Conservation (phyloP, 2,797 vertebrate species). For the Danio albolineatus region DNA sequence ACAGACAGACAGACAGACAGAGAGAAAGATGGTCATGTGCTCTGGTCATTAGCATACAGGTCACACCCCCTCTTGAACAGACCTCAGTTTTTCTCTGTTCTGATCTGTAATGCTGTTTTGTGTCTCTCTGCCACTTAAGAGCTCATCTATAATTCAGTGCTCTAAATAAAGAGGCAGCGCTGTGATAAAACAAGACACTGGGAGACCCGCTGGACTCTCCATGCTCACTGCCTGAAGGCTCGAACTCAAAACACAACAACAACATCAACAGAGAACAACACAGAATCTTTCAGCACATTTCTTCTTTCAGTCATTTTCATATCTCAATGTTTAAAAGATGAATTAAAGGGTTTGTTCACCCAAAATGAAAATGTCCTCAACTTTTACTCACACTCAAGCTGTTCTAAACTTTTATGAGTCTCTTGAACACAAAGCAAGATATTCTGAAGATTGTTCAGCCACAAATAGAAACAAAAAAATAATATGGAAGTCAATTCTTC, state of each 20-base stretch:
- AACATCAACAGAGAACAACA: background rate
- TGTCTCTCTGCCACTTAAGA: constrained; percentile 60
- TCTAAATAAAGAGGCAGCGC: constrained; percentile 70
- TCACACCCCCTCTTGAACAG: constrained; percentile 45
- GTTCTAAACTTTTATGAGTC: too few relatives aligned
- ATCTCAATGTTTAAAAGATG: too few relatives aligned
- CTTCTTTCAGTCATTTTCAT: background rate
- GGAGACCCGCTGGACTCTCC: constrained; percentile 35
- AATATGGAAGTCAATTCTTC: too few relatives aligned
- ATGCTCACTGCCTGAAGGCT: constrained; percentile 57
- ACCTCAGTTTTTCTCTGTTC: constrained; percentile 50
- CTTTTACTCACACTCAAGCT: too few relatives aligned
- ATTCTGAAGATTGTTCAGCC: too few relatives aligned
- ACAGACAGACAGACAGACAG: too few relatives aligned
- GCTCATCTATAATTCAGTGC: constrained; percentile 72
- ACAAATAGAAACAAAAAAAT: too few relatives aligned
- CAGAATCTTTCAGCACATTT: background rate
- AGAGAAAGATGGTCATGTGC: too few relatives aligned
- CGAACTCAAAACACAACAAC: constrained; percentile 27
- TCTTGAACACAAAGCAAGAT: too few relatives aligned
- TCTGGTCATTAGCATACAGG: background rate
- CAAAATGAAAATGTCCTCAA: too few relatives aligned
- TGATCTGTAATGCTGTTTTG: constrained; percentile 39
- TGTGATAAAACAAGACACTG: constrained; percentile 55
- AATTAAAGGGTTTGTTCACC: too few relatives aligned